phyloP scores from a whole-genome alignment of 2,113 vertebrate species.

The Glaucidium brasilianum region DNA sequence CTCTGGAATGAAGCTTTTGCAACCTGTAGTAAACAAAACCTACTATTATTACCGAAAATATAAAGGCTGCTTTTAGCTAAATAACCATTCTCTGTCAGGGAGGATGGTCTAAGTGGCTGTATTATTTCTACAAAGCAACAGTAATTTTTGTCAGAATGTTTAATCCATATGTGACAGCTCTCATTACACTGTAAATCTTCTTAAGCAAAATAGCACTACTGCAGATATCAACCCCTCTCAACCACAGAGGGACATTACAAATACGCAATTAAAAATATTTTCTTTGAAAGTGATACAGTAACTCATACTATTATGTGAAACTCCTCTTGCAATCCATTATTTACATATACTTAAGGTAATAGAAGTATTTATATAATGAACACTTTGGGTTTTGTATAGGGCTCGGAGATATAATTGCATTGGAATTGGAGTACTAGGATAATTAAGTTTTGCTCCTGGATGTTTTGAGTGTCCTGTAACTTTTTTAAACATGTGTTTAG shows the following conservation, averaged over 20 bases:
- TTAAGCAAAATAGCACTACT: background rate
- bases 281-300: background rate
- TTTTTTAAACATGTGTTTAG: background rate
- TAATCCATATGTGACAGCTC: background rate
- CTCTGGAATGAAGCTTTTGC: conserved; percentile 96
- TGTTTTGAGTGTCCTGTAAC: background rate
- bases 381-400: background rate
- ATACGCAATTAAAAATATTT: background rate
- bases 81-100: background rate
- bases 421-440: background rate
- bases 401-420: background rate
- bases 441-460: background rate
- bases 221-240: background rate
- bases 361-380: background rate
- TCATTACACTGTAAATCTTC: background rate
- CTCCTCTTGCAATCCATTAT: background rate
- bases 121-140: background rate
- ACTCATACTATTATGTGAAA: background rate
- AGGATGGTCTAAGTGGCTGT: background rate
- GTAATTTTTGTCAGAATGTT: background rate
- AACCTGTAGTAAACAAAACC: conserved; percentile 69
- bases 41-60: background rate
- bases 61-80: background rate
- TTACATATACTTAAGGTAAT: background rate
- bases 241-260: background rate